Base-by-base conservation (phyloP, 1,140 invertebrate genomes). In the Apolygus lucorum region DNA sequence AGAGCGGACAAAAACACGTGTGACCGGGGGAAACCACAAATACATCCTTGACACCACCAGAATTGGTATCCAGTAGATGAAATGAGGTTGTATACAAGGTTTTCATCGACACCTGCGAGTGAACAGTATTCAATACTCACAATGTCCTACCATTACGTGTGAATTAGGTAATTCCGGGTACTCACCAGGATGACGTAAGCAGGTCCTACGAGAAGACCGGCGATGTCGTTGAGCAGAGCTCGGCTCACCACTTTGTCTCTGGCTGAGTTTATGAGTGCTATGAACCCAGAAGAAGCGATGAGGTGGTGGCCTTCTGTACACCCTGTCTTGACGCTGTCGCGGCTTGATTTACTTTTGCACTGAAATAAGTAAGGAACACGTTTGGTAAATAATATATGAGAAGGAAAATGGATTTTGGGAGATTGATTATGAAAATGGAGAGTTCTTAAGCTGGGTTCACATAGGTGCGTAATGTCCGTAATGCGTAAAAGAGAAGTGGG, bases 281-380 rank as follows among this genome's bases (percentile, higher is more conserved):
- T 29, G 4, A 66, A 29, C 11, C 4, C 28, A 2, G n/a, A n/a
- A 1, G 64, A 29, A 66, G 2, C 64, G 2, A 66, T 26, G 1
- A 66, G n/a, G 25, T 66, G 64, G n/a, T 66, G 64, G 11, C 64
- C 28, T 34, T 66, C 64, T 17, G 22, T 25, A 21, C 29, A n/a
- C 8, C 17, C 34, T 49, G 34, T 11, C 34, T 49, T 49, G 8
- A 49, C 17, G 34, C 17, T 49, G 8, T 49, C 34, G 8, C 34
- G 34, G 17, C 17, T 49, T 17, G 17, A 8, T 17, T 49, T 62
- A n/a, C 24, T 62, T 8, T n/a, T 25, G 8, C 54, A 22, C 14
- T 62, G 54, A 11, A n/a, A n/a, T n/a, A n/a, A n/a, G n/a, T n/a
- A n/a, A n/a, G n/a, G n/a, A n/a, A n/a, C n/a, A n/a, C n/a, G n/a